Evolutionary conservation across 2,113 vertebrate genomes (phyloP).

Genomic region (Hemibagrus wyckioides): DNA sequence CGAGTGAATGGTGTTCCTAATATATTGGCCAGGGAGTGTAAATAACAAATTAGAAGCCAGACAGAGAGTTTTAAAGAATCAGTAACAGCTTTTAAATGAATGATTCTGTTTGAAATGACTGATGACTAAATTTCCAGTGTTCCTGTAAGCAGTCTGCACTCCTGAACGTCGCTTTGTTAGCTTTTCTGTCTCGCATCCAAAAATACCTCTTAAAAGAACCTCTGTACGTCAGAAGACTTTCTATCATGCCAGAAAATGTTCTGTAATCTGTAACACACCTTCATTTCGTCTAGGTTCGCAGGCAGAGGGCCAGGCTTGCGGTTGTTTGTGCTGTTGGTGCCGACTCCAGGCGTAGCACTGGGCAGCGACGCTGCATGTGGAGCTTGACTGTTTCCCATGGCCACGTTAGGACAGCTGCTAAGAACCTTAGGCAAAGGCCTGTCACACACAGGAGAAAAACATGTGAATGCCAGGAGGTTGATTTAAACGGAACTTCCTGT

Average conservation of each 20-base stretch:
- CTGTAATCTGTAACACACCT: constrained; percentile 72
- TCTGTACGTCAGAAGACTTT: not conserved
- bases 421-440: constrained; percentile 82
- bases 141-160: not conserved
- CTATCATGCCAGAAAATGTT: not conserved
- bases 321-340: constrained; percentile 66
- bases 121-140: not conserved
- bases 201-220: not conserved
- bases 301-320: constrained; percentile 87
- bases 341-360: constrained; percentile 59
- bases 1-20: no score
- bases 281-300: constrained; percentile 91
- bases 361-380: constrained; percentile 73
- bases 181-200: not conserved
- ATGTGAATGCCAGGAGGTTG: constrained; percentile 38
- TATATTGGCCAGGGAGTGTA: no score
- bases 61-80: not conserved
- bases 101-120: not conserved
- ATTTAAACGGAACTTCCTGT: constrained; percentile 44
- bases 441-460: constrained; percentile 51
- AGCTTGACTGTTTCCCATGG: constrained; percentile 65
- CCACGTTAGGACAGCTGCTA: constrained; percentile 64
- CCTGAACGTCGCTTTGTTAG: not conserved
- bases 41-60: not conserved
- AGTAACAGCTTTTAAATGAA: not conserved